These are phyloP conservation scores for Babyrousa celebensis DNA, from an alignment of 2,797 vertebrate species.

Conservation along the genomic window DNA sequence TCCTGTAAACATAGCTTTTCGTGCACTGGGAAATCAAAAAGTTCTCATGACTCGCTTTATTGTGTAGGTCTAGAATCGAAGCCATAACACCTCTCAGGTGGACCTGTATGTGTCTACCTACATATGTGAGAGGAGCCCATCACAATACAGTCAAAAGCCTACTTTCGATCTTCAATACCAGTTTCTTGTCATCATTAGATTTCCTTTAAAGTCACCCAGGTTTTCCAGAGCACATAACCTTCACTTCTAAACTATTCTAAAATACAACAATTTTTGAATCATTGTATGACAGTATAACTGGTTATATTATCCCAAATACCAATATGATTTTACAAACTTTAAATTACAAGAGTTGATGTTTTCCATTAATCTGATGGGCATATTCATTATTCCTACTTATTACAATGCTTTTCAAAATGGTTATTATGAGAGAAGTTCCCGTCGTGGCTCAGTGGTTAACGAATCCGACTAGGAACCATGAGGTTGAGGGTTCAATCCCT, in stretches of 20 bases:
- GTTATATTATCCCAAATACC: conserved; percentile 12
- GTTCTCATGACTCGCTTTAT: neutral
- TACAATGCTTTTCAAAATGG: neutral
- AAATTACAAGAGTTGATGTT: neutral
- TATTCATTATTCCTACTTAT: neutral
- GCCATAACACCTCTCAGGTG: neutral
- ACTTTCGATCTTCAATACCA: neutral
- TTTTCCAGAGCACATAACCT: neutral
- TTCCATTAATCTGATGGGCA: neutral
- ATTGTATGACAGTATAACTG: neutral
- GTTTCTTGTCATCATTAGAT: neutral
- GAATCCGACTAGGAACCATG: too few relatives aligned
- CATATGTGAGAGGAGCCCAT: neutral
- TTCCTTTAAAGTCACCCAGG: neutral
- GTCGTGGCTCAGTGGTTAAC: too few relatives aligned
- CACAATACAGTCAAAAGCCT: neutral
- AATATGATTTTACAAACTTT: neutral
- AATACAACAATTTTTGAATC: neutral
- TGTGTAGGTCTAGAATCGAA: neutral
- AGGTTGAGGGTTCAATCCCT: too few relatives aligned
- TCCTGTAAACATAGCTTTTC: neutral
- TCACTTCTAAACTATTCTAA: neutral
- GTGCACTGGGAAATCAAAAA: neutral
- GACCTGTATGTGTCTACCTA: neutral
- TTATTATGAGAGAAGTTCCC: neutral